Evolutionary conservation across 2,888 invertebrate genomes (phyloP), one percentile per base, ranked within the genome.

Genomic region (Pachymerium ferrugineum): DNA sequence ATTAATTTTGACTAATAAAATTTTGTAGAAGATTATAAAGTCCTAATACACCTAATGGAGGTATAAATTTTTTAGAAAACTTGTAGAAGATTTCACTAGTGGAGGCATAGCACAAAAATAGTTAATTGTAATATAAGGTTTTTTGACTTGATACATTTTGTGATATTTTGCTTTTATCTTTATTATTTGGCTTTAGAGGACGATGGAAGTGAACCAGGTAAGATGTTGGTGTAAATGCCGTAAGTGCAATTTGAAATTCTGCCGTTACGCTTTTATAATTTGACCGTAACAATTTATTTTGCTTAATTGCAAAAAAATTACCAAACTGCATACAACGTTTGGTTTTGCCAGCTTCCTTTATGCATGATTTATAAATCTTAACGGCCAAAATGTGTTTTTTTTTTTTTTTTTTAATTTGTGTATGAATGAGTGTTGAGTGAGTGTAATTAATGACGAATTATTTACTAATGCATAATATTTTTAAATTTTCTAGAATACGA

Each of bases 111-210:
- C n/a, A n/a, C n/a, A n/a, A n/a, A n/a, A n/a, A n/a, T n/a, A n/a
- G n/a, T n/a, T n/a, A n/a, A n/a, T n/a, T n/a, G n/a, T n/a, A n/a
- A n/a, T n/a, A n/a, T n/a, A n/a, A n/a, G 25, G 19, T 47, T 6
- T 47, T 25, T 72, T 62, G 4, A 62, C 30, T 72, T 30, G 28
- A 31, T 8, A 22, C 29, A 54, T 28, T 72, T 72, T 54, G 38
- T 47, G 29, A 72, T 67, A n/a, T n/a, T n/a, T 35, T 31, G 25
- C 19, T 62, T 73, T 74, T 73, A 70, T 75, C 33, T 75, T 71
- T 75, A 31, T 75, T 42, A 38, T 70, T 74, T 38, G 73, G 73
- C 73, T 73, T 28, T 74, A 75, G 75, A 75, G 47, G 75, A 75
- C 33, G 73, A 38, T 67, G 75, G 74, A 54, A 42, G 35, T 19